These are phyloP conservation scores for Bubo scandiacus DNA, from an alignment of 2,113 vertebrate genomes.

Conservation along the genomic window DNA sequence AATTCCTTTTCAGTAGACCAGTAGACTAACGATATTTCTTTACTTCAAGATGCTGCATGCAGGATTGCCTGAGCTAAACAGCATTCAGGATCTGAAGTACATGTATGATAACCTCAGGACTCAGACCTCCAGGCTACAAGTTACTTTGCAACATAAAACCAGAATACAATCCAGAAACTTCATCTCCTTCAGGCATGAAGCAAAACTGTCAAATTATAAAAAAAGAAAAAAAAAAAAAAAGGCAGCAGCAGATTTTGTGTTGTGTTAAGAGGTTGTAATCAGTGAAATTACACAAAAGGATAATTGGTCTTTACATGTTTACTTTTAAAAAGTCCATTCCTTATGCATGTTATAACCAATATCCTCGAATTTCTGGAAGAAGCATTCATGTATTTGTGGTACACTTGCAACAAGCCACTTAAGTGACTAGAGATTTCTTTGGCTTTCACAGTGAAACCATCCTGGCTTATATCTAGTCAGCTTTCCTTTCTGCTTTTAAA, in stretches of 20 bases:
- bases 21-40: neutral
- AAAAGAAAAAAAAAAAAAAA: no score
- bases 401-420: neutral
- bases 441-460: neutral
- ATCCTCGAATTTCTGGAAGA: neutral
- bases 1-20: neutral
- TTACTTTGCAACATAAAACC: slow-evolving; percentile 86
- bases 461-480: neutral
- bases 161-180: neutral
- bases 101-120: slow-evolving; percentile 83
- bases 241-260: neutral
- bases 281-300: neutral
- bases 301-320: neutral
- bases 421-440: neutral
- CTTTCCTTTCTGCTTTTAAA: neutral
- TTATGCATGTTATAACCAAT: neutral
- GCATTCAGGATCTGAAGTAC: slow-evolving; percentile 81
- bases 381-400: neutral
- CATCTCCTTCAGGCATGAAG: neutral
- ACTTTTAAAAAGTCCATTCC: neutral
- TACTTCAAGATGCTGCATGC: slow-evolving; percentile 82
- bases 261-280: neutral
- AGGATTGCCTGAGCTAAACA: slow-evolving; percentile 83
- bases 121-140: slow-evolving; percentile 86
- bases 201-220: neutral